Evolutionary conservation across 2,113 vertebrate species (phyloP).

Genomic region (Damaliscus lunatus): DNA sequence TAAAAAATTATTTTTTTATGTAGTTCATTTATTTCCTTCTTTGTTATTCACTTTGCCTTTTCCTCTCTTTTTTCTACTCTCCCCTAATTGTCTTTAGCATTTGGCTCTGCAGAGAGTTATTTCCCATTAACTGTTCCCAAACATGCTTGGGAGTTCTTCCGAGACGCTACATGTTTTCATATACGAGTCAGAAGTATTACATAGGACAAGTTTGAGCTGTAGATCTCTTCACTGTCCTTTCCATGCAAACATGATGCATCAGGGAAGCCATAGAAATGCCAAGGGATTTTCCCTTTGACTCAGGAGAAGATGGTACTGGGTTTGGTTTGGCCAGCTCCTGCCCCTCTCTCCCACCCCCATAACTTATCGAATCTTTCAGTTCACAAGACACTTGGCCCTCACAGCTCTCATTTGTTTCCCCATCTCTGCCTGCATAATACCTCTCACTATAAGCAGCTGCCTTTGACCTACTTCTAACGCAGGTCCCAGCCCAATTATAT

Average conservation of each 20-base stretch:
- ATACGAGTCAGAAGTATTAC: background rate
- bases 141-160: background rate
- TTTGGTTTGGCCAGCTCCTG: background rate
- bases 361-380: background rate
- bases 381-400: background rate
- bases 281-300: background rate
- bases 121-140: background rate
- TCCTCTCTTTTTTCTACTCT: background rate
- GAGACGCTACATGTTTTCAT: fast-evolving
- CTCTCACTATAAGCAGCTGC: background rate
- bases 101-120: background rate
- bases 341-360: background rate
- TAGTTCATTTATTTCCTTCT: background rate
- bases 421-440: background rate
- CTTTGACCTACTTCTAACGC: background rate
- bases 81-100: background rate
- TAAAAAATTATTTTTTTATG: background rate
- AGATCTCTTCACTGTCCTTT: background rate
- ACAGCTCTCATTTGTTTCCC: background rate
- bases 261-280: background rate
- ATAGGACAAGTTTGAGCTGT: background rate
- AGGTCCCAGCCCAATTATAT: background rate
- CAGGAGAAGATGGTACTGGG: background rate
- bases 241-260: fast-evolving
- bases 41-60: background rate